A percentile compares a stretch with the other conserved stretches of the same genome.
phyloP scores from a whole-genome alignment of 2,797 vertebrate genomes.

The Myotis findleyi region DNA sequence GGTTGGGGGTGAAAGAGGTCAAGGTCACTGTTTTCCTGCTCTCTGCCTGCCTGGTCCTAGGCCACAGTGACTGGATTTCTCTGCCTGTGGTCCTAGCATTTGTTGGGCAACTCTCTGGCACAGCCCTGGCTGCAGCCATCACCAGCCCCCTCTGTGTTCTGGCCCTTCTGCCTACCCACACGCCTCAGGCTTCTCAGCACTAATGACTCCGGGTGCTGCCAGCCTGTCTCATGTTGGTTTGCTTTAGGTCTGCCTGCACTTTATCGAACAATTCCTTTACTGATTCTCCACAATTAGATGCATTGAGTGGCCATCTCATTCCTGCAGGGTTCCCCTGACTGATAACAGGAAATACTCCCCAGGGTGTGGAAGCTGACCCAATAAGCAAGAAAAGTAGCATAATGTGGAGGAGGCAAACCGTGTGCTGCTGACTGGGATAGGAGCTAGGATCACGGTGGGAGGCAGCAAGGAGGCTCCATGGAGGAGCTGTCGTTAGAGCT shows the following conservation, averaged over 20 bases:
- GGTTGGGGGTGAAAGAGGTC: not conserved
- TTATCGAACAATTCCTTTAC: not conserved
- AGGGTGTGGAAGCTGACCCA: not conserved
- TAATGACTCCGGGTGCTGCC: not conserved
- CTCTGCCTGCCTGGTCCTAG: not conserved
- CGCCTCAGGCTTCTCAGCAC: not conserved
- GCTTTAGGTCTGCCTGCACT: not conserved
- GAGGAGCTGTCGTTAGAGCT: not conserved
- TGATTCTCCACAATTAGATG: not conserved
- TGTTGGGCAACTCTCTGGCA: not conserved
- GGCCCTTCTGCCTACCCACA: not conserved
- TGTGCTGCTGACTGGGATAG: not conserved
- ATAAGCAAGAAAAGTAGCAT: not conserved
- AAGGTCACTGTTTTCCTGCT: not conserved
- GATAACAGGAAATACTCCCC: not conserved
- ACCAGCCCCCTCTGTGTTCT: not conserved
- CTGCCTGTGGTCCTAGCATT: not conserved
- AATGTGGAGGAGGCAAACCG: not conserved
- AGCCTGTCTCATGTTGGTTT: not conserved
- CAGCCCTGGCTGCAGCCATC: not conserved
- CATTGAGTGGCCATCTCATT: not conserved
- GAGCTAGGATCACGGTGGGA: not conserved
- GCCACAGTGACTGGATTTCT: not conserved
- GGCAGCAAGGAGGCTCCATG: fast-evolving
- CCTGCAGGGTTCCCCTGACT: not conserved